Conservation (phyloP, 2,888 invertebrate genomes). For the Machimus atricapillus region DNA sequence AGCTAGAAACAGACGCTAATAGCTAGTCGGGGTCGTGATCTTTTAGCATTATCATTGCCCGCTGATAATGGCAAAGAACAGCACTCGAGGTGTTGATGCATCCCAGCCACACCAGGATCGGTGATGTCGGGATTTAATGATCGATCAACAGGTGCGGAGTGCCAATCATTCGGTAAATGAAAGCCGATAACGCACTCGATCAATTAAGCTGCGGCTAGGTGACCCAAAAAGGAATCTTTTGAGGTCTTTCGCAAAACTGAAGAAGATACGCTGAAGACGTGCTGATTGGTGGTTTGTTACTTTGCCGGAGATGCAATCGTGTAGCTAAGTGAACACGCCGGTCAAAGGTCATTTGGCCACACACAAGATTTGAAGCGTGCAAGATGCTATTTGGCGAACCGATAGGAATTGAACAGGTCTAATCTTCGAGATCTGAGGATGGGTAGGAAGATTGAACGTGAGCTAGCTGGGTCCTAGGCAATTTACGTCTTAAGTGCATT, state of each 20-base stretch:
- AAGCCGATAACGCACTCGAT: slow-evolving; percentile 31
- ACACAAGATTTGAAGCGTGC: slow-evolving; percentile 37
- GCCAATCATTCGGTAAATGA: slow-evolving; percentile 5
- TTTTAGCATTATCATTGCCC: slow-evolving; percentile 15
- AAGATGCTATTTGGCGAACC: slow-evolving; percentile 28
- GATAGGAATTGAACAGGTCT: slow-evolving; percentile 32
- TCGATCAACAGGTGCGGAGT: slow-evolving; percentile 34
- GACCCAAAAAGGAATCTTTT: slow-evolving; percentile 24
- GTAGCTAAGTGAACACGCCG: neutral
- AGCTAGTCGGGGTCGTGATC: neutral
- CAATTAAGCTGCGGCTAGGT: slow-evolving; percentile 23
- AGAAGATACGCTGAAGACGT: neutral
- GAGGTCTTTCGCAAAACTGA: slow-evolving; percentile 27
- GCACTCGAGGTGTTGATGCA: neutral
- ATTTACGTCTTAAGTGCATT: slow-evolving; percentile 31
- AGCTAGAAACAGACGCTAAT: slow-evolving; percentile 10
- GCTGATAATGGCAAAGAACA: neutral
- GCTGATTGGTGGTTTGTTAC: slow-evolving; percentile 7
- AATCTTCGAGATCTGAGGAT: slow-evolving; percentile 24
- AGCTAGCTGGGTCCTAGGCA: slow-evolving; percentile 6
- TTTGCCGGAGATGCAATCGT: slow-evolving; percentile 13
- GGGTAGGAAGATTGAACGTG: slow-evolving; percentile 6
- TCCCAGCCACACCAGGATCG: neutral
- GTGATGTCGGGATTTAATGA: neutral
- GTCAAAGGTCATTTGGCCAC: slow-evolving; percentile 37